phyloP scores from a whole-genome alignment of 2,113 vertebrate genomes.

The Phalacrocorax carbo region DNA sequence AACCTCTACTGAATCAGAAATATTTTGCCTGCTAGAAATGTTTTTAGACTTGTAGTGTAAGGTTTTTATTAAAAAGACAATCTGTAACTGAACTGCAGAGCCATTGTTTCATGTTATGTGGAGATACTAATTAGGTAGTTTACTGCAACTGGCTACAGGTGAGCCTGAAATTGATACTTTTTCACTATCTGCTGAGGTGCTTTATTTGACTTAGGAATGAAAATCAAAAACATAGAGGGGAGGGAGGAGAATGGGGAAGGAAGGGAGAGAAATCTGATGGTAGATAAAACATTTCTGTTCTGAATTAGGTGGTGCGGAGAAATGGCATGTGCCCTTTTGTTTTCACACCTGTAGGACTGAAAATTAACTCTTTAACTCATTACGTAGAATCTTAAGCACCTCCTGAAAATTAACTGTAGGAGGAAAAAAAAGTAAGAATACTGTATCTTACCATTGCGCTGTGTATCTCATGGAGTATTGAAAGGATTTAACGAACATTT shows the following conservation, averaged over 20 bases:
- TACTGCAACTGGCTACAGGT: slow-evolving; percentile 20
- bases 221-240: not conserved
- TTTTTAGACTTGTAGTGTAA: slow-evolving; percentile 64
- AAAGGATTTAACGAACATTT: slow-evolving; percentile 1
- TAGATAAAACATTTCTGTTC: not conserved
- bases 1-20: slow-evolving; percentile 76
- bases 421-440: not conserved
- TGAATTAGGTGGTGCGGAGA: not conserved
- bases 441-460: not conserved
- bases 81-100: slow-evolving; percentile 58
- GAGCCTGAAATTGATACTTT: slow-evolving; percentile 41
- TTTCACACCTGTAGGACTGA: not conserved
- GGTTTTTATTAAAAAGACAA: slow-evolving; percentile 69
- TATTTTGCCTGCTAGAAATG: slow-evolving; percentile 71
- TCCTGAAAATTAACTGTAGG: not conserved
- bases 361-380: not conserved
- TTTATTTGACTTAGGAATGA: not conserved
- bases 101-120: slow-evolving; percentile 36
- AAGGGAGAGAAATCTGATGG: not conserved
- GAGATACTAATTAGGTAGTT: slow-evolving; percentile 40
- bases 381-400: not conserved
- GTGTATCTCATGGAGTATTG: not conserved
- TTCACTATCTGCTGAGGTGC: not conserved
- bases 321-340: not conserved
- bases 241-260: not conserved